Conservation (phyloP, 1,140 invertebrate genomes). For the Halictus rubicundus region DNA sequence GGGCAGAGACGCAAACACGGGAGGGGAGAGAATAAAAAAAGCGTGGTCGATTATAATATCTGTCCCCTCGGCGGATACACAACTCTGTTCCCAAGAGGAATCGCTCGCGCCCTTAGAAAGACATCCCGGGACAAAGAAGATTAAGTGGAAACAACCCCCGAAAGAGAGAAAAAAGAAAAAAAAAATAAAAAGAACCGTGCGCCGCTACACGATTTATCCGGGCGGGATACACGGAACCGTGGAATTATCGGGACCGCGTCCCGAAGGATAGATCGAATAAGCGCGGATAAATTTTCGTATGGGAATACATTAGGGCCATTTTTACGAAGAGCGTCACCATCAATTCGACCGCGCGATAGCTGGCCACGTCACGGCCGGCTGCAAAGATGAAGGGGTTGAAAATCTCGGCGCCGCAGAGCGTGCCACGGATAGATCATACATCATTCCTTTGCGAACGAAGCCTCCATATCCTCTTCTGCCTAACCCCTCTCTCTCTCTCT, state of each 20-base stretch:
- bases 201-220: neutral
- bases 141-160: neutral
- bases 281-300: slow-evolving; percentile 42
- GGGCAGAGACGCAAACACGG: neutral
- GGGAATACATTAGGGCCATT: slow-evolving; percentile 64
- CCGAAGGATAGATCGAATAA: slow-evolving; percentile 11
- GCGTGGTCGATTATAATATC: neutral
- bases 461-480: slow-evolving; percentile 62
- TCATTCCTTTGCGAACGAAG: slow-evolving; percentile 70
- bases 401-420: slow-evolving; percentile 67
- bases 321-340: slow-evolving; percentile 64
- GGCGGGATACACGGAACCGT: neutral
- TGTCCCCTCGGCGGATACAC: neutral
- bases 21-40: neutral
- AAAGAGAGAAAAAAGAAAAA: too few relatives aligned
- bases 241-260: slow-evolving; percentile 1
- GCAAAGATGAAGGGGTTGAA: slow-evolving; percentile 67
- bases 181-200: too few relatives aligned
- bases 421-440: slow-evolving; percentile 72
- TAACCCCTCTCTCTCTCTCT: slow-evolving; percentile 11
- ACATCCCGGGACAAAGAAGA: neutral
- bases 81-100: neutral
- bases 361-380: slow-evolving; percentile 52
- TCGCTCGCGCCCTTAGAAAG: neutral
- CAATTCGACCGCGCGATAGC: slow-evolving; percentile 60